A percentile compares a stretch with the other conserved stretches of the same genome.
Evolutionary conservation across 2,797 vertebrate genomes (phyloP).

Genomic region (Pygocentrus nattereri): DNA sequence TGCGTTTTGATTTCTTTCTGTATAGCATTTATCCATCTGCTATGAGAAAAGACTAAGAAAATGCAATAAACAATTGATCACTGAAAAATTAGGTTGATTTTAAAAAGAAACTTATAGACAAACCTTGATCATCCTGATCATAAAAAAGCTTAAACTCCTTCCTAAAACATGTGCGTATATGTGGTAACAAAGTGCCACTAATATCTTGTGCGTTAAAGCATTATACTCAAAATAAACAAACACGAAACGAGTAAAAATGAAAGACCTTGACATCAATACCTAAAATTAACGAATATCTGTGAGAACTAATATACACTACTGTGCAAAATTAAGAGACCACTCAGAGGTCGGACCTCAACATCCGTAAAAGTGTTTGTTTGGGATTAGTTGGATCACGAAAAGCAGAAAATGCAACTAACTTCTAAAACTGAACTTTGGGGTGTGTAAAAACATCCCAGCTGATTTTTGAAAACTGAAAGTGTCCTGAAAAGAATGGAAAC

Average conservation of each 20-base stretch:
- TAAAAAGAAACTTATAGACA: neutral
- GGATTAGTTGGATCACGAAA: too few species aligned
- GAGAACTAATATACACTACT: neutral
- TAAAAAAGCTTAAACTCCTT: neutral
- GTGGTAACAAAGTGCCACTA: neutral
- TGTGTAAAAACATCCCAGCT: too few species aligned
- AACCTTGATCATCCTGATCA: neutral
- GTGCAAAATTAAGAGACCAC: too few species aligned
- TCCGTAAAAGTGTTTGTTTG: too few species aligned
- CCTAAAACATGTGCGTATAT: neutral
- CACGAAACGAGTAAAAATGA: neutral
- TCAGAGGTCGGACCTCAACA: too few species aligned
- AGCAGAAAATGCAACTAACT: too few species aligned
- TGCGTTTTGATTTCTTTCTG: neutral
- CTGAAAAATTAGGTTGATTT: neutral
- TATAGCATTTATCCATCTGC: neutral
- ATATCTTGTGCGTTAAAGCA: neutral
- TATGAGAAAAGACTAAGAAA: neutral
- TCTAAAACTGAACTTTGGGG: too few species aligned
- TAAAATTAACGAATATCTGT: neutral
- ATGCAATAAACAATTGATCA: neutral
- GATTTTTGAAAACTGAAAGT: too few species aligned
- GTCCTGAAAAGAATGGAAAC: too few species aligned
- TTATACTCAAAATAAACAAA: neutral
- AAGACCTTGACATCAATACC: neutral